Evolutionary conservation across 2,888 invertebrate species (phyloP), one percentile per base, ranked within the genome.

Genomic region (Trissolcus japonicus): DNA sequence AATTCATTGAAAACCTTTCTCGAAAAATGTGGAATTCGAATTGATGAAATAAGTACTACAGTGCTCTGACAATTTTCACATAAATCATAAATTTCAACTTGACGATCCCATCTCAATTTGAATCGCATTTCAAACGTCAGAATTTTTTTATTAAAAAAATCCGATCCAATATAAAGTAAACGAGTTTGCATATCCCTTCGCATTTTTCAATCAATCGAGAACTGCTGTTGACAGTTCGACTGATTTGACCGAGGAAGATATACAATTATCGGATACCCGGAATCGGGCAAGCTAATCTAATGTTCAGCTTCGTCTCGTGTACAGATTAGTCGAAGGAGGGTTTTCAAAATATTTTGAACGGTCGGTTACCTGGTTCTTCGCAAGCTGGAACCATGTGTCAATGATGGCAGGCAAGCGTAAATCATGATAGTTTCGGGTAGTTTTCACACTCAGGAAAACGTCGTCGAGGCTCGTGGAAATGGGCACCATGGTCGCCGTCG

Each of bases 381-480:
- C 98, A 86, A 97, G 91, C 89, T 95, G 95, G 89, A 97, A 97
- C 98, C 98, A 99, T 76, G 98, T 99, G 90, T 95, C 94, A 88
- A 98, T 91, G 86, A 98, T 95, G 80, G 96, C 92, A 65, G 95
- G 94, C 86, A 99, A 90, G 84, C 98, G 92, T 61, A 94, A 93
- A 81, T 93, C 91, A 89, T 98, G 97, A 90, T 96, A 97, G 90
- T 94, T 93, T 88, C 94, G 93, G 68, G 98, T 96, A 79, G 98
- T 98, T 91, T 98, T 98, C 67, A 98, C 97, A 91, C 96, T 96
- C 89, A 98, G 95, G 90, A 97, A 98, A 86, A 98, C 92, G 90
- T 98, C 97, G 90, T 95, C 93, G 83, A 96, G 90, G 82, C 92
- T 93, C 81, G 95, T 94, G 80, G 93, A 92, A 76, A 92, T 92